phyloP scores from a whole-genome alignment of 2,888 invertebrate genomes.

The Hypselothyrea guttata region DNA sequence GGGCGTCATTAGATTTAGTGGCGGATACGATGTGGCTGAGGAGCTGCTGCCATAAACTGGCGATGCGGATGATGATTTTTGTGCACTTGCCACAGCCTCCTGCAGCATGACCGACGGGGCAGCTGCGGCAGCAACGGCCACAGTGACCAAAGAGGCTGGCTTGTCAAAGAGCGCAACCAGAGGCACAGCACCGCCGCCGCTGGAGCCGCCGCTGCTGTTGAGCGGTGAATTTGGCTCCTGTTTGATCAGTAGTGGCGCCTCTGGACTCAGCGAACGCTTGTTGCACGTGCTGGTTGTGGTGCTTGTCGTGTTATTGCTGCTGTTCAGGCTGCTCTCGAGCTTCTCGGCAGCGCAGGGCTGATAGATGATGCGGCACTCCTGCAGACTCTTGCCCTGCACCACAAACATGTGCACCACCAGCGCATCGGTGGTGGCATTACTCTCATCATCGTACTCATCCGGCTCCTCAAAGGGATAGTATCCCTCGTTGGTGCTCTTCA shows the following conservation, averaged over 20 bases:
- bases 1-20: constrained; percentile 91
- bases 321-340: constrained; percentile 65
- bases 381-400: constrained; percentile 94
- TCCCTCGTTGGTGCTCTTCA: constrained; percentile 82
- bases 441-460: constrained; percentile 84
- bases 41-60: too few species aligned
- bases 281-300: constrained; percentile 27
- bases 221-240: constrained; percentile 53
- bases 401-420: constrained; percentile 86
- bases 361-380: constrained; percentile 90
- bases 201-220: constrained; percentile 41
- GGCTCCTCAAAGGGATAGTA: constrained; percentile 84
- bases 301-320: constrained; percentile 30
- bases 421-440: constrained; percentile 83
- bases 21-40: constrained; percentile 77
- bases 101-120: constrained; percentile 59
- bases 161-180: constrained; percentile 73
- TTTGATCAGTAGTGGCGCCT: too few species aligned
- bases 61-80: constrained; percentile 66
- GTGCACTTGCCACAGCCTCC: constrained; percentile 35
- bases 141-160: constrained; percentile 62
- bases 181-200: constrained; percentile 44
- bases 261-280: constrained; percentile 52
- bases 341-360: constrained; percentile 81
- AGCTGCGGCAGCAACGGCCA: constrained; percentile 66